These are phyloP conservation scores for Coelinius sp. DNA, from an alignment of 2,888 invertebrate species.

Conservation along the genomic window DNA sequence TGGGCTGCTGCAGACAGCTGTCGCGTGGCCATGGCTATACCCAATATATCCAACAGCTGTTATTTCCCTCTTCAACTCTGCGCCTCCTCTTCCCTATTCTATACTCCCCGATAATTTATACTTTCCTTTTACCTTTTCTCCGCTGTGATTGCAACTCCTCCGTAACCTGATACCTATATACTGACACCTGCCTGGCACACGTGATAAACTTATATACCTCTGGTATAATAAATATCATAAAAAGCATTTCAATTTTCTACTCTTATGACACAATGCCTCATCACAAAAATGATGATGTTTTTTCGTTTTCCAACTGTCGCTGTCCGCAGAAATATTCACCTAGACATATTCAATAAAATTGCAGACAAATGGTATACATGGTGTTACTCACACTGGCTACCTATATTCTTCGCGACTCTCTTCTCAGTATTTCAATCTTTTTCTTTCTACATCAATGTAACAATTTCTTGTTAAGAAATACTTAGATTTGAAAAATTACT, in stretches of 20 bases:
- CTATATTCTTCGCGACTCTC: not conserved
- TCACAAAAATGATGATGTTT: no score
- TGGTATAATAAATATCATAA: not conserved
- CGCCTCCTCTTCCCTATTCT: not conserved
- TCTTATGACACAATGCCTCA: no score
- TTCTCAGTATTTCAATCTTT: not conserved
- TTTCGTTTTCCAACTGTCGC: not conserved
- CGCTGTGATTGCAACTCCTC: not conserved
- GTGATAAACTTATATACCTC: not conserved
- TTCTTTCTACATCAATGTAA: not conserved
- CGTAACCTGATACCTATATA: constrained; percentile 18
- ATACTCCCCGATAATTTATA: constrained; percentile 3
- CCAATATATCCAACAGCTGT: not conserved
- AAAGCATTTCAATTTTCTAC: not conserved
- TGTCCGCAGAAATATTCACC: no score
- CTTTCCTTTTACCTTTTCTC: not conserved
- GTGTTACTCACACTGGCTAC: not conserved
- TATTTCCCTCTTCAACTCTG: constrained; percentile 22
- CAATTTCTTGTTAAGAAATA: no score
- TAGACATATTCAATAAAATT: not conserved
- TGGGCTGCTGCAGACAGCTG: constrained; percentile 3
- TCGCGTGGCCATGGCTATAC: not conserved
- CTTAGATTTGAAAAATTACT: no score
- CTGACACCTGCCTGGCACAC: constrained; percentile 16
- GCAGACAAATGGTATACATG: not conserved